Percentiles rank a stretch among this genome's conserved stretches.
phyloP scores from a whole-genome alignment of 2,888 invertebrate genomes.

The Tenthredo amoena region DNA sequence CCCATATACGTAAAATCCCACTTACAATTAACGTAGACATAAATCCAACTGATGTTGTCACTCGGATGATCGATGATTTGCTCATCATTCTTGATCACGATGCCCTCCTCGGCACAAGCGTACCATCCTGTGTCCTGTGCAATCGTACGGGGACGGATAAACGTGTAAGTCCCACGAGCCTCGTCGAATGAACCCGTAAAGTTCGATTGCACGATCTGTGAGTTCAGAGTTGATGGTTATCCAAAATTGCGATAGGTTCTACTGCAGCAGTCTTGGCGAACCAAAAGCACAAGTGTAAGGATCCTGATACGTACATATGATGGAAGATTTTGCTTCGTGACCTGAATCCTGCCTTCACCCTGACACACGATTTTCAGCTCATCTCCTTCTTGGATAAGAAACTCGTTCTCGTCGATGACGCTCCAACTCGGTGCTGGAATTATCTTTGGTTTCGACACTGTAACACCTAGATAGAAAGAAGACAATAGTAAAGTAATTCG shows the following conservation, averaged over 20 bases:
- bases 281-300: neutral
- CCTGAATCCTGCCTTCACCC: slow-evolving; percentile 18
- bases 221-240: neutral
- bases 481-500: neutral
- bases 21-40: slow-evolving; percentile 73
- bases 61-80: slow-evolving; percentile 55
- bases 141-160: slow-evolving; percentile 59
- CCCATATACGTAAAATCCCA: neutral
- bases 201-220: neutral
- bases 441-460: neutral
- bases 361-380: slow-evolving; percentile 18
- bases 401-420: neutral
- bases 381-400: slow-evolving; percentile 7
- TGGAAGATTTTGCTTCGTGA: neutral
- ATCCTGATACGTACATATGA: neutral
- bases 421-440: neutral
- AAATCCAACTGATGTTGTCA: slow-evolving; percentile 66
- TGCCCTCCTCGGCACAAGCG: slow-evolving; percentile 66
- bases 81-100: slow-evolving; percentile 54
- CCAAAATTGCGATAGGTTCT: neutral
- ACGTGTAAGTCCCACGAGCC: neutral
- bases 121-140: slow-evolving; percentile 74
- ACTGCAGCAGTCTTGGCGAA: neutral
- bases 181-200: neutral
- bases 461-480: neutral